Base-by-base conservation (phyloP, 2,888 invertebrate species). In the Stenurella melanura region DNA sequence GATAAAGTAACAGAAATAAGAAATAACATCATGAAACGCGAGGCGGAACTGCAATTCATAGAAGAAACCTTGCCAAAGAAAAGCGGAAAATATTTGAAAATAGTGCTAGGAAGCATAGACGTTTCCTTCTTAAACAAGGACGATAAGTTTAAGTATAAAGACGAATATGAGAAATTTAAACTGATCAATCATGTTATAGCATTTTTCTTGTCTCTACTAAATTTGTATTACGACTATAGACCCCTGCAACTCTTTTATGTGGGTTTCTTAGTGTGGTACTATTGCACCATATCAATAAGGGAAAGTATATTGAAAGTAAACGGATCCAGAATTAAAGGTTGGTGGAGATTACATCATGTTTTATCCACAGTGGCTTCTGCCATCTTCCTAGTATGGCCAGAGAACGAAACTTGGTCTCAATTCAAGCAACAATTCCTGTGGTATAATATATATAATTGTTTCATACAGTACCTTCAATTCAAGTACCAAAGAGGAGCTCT, bases 331-430 rank as follows among this genome's bases (percentile, higher is more conserved):
- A 96, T 96, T 84, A 96, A 96, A 90, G 98, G 98, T 18, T 99
- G 99, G 99, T 99, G 99, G 99, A 91, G 98, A 81, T 92, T 96
- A 38, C 98, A 99, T 91, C 99, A 99, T 91, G 98, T 98, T 89
- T 94, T 99, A 82, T 98, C 98, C 0, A 98, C 98, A 0, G 96
- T 96, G 15, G 95, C 97, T 61, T 96, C 98, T 7, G 98, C 96
- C 0, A 95, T 99, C 57, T 91, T 98, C 66, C 92, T 99, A 72
- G 97, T 98, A 68, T 99, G 99, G 99, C 98, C 98, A 5, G 97
- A 97, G 90, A 96, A 96, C 78, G 93, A 93, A 73, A 94, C 97
- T 1, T 99, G 99, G 95, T 93, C 95, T 83, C 89, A 93, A 84
- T 98, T 98, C 90, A 92, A 97, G 67, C 93, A 92, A 80, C 97